phyloP scores from a whole-genome alignment of 1,140 invertebrate genomes.

The Trachymyrmex septentrionalis region DNA sequence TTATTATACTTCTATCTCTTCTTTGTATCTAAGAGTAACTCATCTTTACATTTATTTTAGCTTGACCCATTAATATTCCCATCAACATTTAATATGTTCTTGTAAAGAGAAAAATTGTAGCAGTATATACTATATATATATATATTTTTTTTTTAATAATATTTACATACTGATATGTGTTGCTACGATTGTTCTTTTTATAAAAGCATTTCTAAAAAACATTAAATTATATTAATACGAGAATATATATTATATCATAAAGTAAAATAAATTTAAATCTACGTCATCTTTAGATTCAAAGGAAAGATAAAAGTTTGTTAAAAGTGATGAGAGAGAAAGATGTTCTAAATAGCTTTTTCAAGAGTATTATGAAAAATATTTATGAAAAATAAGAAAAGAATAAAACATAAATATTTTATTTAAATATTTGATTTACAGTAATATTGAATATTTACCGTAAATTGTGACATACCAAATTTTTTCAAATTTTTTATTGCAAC shows the following conservation, averaged over 20 bases:
- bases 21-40: not conserved
- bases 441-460: slow-evolving; percentile 10
- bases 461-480: not conserved
- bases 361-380: not conserved
- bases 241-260: not conserved
- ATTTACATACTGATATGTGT: too few relatives aligned
- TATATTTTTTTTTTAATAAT: too few relatives aligned
- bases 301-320: not conserved
- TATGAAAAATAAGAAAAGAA: not conserved
- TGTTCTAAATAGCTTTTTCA: not conserved
- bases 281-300: not conserved
- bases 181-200: too few relatives aligned
- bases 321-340: not conserved
- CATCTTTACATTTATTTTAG: not conserved
- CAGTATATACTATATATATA: too few relatives aligned
- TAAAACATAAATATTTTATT: not conserved
- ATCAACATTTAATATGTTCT: not conserved
- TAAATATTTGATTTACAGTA: too few relatives aligned
- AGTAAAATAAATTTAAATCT: not conserved
- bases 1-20: not conserved
- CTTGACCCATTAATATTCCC: not conserved
- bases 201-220: too few relatives aligned
- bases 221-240: too few relatives aligned
- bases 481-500: too few relatives aligned
- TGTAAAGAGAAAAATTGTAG: not conserved